Conservation (phyloP, 1,140 invertebrate genomes). For the Zaprionus camerounensis region DNA sequence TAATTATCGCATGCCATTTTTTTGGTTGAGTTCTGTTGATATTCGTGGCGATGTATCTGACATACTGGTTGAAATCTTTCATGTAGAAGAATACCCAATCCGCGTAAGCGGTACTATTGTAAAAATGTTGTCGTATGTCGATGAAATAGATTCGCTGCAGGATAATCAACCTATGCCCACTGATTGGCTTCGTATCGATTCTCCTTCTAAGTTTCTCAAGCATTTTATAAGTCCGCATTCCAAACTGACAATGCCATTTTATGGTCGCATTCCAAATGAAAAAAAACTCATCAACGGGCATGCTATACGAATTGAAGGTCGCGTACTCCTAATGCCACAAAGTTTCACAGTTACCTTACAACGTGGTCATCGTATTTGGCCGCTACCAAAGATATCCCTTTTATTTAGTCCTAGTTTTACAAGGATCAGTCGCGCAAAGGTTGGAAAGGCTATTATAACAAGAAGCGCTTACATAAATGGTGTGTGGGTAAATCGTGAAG, state of each 20-base stretch:
- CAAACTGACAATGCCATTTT: slow-evolving; percentile 50
- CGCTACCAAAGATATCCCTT: slow-evolving; percentile 86
- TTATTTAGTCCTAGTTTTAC: slow-evolving; percentile 87
- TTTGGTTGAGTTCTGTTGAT: slow-evolving; percentile 83
- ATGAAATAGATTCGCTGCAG: neutral
- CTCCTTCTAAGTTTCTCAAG: slow-evolving; percentile 15
- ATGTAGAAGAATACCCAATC: slow-evolving; percentile 62
- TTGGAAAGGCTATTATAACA: slow-evolving; percentile 80
- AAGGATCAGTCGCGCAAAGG: slow-evolving; percentile 47
- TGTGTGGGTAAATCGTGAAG: slow-evolving; percentile 80
- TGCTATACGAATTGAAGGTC: slow-evolving; percentile 86
- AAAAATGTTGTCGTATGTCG: slow-evolving; percentile 1
- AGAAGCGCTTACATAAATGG: slow-evolving; percentile 84
- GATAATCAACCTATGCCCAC: neutral
- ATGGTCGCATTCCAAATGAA: slow-evolving; percentile 40
- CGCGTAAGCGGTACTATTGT: slow-evolving; percentile 35
- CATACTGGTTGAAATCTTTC: slow-evolving; percentile 46
- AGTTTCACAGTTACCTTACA: slow-evolving; percentile 89
- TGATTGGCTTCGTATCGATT: slow-evolving; percentile 25
- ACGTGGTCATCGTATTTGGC: slow-evolving; percentile 86
- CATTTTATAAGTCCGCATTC: neutral
- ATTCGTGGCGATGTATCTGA: slow-evolving; percentile 58
- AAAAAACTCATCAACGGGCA: slow-evolving; percentile 42
- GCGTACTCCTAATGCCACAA: slow-evolving; percentile 87
- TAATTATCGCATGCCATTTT: slow-evolving; percentile 86